Conservation (phyloP, 2,797 vertebrate genomes). For the Amazona ochrocephala region DNA sequence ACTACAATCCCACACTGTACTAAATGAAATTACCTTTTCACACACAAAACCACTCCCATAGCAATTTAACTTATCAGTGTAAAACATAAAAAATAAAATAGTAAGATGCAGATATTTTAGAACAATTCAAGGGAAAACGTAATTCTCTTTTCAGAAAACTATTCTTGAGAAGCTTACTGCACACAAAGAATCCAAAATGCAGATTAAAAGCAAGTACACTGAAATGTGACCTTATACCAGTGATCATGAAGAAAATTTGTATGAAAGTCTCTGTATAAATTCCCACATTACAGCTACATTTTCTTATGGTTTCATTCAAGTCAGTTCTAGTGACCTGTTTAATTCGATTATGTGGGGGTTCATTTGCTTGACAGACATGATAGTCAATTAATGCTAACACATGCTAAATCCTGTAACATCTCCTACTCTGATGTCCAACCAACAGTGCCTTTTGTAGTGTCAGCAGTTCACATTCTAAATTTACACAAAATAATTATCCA, state of each 20-base stretch:
- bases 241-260: not conserved
- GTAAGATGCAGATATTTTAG: not conserved
- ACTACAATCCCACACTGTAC: not conserved
- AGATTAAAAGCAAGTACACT: not conserved
- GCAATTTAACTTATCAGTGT: not conserved
- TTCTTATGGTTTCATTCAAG: not conserved
- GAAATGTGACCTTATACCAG: not conserved
- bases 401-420: conserved; percentile 30
- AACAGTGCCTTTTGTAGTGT: conserved; percentile 21
- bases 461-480: conserved; percentile 18
- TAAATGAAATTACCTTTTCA: not conserved
- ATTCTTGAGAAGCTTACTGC: not conserved
- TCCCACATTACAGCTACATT: not conserved
- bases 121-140: not conserved
- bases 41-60: not conserved
- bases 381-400: conserved; percentile 43
- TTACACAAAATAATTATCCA: conserved; percentile 61
- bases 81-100: not conserved
- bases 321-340: not conserved
- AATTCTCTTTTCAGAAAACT: not conserved
- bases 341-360: conserved; percentile 20
- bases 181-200: not conserved
- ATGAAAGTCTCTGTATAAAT: not conserved
- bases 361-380: conserved; percentile 24
- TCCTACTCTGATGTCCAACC: not conserved